Evolutionary conservation across 2,113 vertebrate species (phyloP).

Genomic region (Sialia sialis): DNA sequence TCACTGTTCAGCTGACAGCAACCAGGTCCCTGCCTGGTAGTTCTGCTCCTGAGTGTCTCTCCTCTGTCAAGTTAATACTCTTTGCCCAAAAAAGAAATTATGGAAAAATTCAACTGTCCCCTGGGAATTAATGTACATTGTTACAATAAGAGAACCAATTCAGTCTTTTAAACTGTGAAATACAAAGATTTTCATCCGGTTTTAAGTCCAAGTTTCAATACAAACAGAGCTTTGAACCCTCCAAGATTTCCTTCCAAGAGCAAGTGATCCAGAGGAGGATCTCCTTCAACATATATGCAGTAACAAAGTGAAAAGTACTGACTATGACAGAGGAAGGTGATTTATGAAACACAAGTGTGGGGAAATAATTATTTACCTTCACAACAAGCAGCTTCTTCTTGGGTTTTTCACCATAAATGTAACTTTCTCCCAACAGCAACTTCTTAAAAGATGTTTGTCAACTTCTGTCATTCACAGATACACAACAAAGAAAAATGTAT

Average conservation of each 20-base stretch:
- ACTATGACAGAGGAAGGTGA: not conserved
- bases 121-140: not conserved
- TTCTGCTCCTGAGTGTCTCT: not conserved
- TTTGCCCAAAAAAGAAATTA: not conserved
- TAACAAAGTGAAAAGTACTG: not conserved
- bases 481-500: conserved; percentile 70
- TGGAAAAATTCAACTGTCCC: not conserved
- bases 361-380: conserved; percentile 38
- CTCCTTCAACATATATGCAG: not conserved
- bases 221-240: not conserved
- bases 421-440: conserved; percentile 62
- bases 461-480: conserved; percentile 73
- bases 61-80: not conserved
- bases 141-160: not conserved
- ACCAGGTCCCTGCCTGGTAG: not conserved
- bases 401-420: not conserved
- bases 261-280: not conserved
- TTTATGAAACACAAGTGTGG: not conserved
- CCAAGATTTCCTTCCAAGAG: not conserved
- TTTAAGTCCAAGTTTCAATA: not conserved
- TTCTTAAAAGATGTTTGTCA: conserved; percentile 72
- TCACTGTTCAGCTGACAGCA: not conserved
- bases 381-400: not conserved
- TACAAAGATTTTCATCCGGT: not conserved
- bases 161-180: not conserved